Conservation (phyloP, 2,888 invertebrate species). For the Drosophila pseudotalamancana region DNA sequence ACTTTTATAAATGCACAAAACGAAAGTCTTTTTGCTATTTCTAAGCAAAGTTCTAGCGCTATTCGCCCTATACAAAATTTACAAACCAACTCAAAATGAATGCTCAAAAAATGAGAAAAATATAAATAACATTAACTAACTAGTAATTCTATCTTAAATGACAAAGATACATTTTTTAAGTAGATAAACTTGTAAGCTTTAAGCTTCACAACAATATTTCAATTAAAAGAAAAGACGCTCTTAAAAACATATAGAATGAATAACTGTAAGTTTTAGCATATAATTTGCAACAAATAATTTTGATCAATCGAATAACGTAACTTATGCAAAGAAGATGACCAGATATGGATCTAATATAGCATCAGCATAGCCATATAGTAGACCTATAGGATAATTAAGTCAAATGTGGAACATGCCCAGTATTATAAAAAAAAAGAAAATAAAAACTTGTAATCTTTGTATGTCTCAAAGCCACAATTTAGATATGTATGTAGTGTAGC, state of each 20-base stretch:
- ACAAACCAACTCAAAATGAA: conserved; percentile 31
- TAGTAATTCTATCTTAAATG: conserved; percentile 12
- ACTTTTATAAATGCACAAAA: conserved; percentile 48
- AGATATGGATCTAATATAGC: conserved; percentile 7
- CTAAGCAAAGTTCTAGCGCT: conserved; percentile 38
- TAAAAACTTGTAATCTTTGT: conserved; percentile 23
- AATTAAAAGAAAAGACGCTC: conserved; percentile 50
- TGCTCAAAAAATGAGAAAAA: conserved; percentile 51
- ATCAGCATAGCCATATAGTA: conserved; percentile 55
- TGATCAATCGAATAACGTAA: conserved; percentile 25
- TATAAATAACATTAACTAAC: conserved; percentile 15
- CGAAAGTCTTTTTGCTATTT: conserved; percentile 34
- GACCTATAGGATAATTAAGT: conserved; percentile 46
- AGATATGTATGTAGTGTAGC: conserved; percentile 12
- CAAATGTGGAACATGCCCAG: conserved; percentile 63
- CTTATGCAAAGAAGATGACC: conserved; percentile 20
- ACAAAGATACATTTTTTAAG: conserved; percentile 39
- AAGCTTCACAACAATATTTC: conserved; percentile 27
- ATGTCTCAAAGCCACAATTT: conserved; percentile 21
- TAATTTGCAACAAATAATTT: conserved; percentile 30
- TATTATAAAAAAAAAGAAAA: conserved; percentile 49
- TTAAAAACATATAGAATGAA: conserved; percentile 17
- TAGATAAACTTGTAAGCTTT: conserved; percentile 43
- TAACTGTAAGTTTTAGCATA: conserved; percentile 34
- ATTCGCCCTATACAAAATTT: conserved; percentile 39